These are phyloP conservation scores for Thomomys bottae DNA, from an alignment of 2,113 vertebrate species.

Conservation along the genomic window DNA sequence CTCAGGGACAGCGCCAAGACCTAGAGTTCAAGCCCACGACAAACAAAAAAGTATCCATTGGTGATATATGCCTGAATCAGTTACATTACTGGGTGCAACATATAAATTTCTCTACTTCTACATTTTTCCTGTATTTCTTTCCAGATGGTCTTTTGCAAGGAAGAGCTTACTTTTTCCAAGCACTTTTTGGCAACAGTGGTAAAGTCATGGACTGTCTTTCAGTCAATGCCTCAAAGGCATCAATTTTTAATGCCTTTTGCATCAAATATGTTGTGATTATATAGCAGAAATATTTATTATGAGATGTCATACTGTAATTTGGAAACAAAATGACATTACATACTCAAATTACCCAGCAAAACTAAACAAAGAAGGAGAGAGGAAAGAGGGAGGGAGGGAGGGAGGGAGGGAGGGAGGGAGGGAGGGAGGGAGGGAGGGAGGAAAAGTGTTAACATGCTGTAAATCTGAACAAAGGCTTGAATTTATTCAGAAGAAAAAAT, in stretches of 20 bases:
- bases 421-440: background rate
- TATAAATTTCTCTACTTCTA: background rate
- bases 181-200: background rate
- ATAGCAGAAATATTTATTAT: background rate
- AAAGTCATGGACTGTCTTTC: background rate
- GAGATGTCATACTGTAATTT: background rate
- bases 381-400: background rate
- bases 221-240: background rate
- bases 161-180: background rate
- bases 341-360: background rate
- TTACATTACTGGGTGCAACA: background rate
- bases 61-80: background rate
- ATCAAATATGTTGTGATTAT: conserved; percentile 22
- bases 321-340: background rate
- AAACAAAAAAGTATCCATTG: too few species aligned
- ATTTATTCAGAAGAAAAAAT: background rate
- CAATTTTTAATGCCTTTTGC: conserved; percentile 1
- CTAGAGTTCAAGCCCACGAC: too few species aligned
- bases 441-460: background rate
- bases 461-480: background rate
- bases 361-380: background rate
- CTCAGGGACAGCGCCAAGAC: too few species aligned
- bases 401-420: background rate
- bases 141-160: background rate
- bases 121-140: background rate